Conservation (phyloP, 35 echinoderm and acorn worm genomes). For the Nesometra sesokonis region DNA sequence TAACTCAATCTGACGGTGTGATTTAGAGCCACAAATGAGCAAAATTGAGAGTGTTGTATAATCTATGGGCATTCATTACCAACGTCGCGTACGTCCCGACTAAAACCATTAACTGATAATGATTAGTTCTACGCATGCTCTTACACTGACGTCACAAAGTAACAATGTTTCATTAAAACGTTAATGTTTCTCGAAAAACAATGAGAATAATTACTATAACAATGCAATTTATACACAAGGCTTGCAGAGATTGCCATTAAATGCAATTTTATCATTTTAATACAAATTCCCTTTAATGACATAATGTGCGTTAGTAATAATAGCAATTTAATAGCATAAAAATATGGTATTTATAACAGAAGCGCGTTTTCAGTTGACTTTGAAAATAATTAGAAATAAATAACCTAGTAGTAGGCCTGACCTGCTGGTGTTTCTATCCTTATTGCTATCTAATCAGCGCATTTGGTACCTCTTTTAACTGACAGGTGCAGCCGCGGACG, state of each 20-base stretch:
- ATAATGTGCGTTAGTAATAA: no score
- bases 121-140: background rate
- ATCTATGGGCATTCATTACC: background rate
- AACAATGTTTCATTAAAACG: background rate
- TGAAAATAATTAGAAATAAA: no score
- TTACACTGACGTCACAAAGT: background rate
- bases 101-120: background rate
- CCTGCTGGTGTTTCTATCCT: no score
- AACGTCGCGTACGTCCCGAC: background rate
- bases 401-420: no score
- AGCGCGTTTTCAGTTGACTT: no score
- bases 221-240: background rate
- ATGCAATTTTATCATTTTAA: background rate
- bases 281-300: background rate
- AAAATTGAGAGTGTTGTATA: background rate
- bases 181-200: background rate
- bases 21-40: background rate
- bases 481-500: no score
- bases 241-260: background rate
- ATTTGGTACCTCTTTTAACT: no score
- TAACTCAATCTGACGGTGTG: background rate
- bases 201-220: background rate
- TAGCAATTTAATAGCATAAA: no score
- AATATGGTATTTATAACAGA: no score
- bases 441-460: no score